Evolutionary conservation across 2,797 vertebrate species (phyloP).

Genomic region (Mus spretus): DNA sequence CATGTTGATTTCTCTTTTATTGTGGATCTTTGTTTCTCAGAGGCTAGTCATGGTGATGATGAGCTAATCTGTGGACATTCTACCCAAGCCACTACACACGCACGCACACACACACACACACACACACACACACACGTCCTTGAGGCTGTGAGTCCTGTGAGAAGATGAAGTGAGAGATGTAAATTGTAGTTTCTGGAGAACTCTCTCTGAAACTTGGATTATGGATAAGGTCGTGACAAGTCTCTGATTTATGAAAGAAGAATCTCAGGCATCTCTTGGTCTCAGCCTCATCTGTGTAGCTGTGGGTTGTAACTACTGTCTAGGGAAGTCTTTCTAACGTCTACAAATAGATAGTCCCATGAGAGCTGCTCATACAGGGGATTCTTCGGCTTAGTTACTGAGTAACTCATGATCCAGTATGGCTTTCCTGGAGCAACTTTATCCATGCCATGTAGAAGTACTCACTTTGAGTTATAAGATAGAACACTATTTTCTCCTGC

Average conservation of each 20-base stretch:
- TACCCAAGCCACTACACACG: constrained; percentile 58
- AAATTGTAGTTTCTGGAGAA: constrained; percentile 75
- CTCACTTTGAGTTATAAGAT: constrained; percentile 78
- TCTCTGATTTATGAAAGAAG: constrained; percentile 65
- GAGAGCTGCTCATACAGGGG: background rate
- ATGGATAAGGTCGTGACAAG: constrained; percentile 70
- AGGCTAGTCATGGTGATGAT: constrained; percentile 52
- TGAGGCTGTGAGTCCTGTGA: constrained; percentile 54
- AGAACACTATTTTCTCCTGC: constrained; percentile 56
- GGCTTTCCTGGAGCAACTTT: constrained; percentile 64
- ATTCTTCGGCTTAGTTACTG: constrained; percentile 67
- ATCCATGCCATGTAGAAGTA: constrained; percentile 73
- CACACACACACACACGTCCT: background rate
- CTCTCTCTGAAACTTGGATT: constrained; percentile 78
- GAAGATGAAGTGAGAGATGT: constrained; percentile 72
- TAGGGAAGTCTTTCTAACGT: constrained; percentile 60
- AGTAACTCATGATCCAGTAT: constrained; percentile 32
- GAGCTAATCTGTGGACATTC: constrained; percentile 76
- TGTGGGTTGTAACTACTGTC: constrained; percentile 61
- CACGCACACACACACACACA: background rate
- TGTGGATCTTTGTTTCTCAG: constrained; percentile 57
- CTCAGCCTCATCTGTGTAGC: constrained; percentile 38
- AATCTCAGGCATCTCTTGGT: constrained; percentile 4
- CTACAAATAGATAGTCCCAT: constrained; percentile 54
- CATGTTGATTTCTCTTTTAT: constrained; percentile 47